These are phyloP conservation scores for Prunella fulvescens DNA, from an alignment of 2,113 vertebrate genomes.

Conservation along the genomic window DNA sequence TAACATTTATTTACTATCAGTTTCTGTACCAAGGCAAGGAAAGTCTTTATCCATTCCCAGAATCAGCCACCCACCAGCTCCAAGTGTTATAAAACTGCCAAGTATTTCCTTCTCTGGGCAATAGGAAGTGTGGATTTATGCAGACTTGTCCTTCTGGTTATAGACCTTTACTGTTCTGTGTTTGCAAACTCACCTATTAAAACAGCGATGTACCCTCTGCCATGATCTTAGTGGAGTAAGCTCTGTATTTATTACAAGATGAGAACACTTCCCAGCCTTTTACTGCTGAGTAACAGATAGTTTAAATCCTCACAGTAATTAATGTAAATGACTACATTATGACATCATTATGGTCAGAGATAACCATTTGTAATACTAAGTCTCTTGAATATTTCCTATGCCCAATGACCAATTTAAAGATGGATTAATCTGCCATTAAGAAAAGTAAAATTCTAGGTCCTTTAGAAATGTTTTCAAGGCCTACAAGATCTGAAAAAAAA, in stretches of 20 bases:
- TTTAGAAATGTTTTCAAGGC: background rate
- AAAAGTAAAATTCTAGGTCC: background rate
- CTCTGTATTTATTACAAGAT: background rate
- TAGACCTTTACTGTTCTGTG: background rate
- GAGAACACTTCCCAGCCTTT: background rate
- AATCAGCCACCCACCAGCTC: background rate
- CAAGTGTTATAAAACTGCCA: background rate
- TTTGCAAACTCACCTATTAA: background rate
- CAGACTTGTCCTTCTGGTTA: background rate
- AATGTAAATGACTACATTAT: background rate
- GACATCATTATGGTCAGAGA: background rate
- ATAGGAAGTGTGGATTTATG: background rate
- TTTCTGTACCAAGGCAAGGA: background rate
- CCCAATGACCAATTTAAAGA: background rate
- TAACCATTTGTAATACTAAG: background rate
- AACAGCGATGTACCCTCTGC: background rate
- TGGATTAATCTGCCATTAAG: background rate
- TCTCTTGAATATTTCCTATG: background rate
- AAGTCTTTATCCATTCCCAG: background rate
- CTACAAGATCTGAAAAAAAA: background rate
- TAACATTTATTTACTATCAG: background rate
- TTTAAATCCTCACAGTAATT: background rate
- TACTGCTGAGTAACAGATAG: background rate
- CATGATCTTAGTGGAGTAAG: background rate
- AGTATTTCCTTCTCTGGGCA: background rate